Evolutionary conservation across 2,797 vertebrate species (phyloP).

Genomic region (Luscinia luscinia): DNA sequence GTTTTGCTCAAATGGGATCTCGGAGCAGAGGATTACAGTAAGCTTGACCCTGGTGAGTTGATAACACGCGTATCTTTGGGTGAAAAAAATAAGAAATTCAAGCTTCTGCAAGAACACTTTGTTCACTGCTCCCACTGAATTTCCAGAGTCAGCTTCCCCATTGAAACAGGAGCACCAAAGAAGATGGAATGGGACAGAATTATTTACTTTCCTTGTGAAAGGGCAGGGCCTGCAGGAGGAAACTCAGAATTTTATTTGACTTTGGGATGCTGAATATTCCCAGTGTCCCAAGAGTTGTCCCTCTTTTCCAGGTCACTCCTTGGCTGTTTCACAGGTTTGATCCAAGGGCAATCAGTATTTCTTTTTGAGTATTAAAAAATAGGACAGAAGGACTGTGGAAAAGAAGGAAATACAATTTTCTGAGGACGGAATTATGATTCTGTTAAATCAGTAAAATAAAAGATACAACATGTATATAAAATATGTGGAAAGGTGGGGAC

Average conservation of each 20-base stretch:
- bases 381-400: neutral
- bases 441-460: neutral
- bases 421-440: neutral
- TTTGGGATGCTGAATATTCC: neutral
- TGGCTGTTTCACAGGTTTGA: neutral
- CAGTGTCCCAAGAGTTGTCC: neutral
- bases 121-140: rapidly evolving
- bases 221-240: neutral
- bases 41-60: neutral
- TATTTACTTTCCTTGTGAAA: neutral
- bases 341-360: neutral
- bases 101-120: neutral
- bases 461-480: rapidly evolving
- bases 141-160: neutral
- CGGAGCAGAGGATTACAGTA: neutral
- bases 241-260: neutral
- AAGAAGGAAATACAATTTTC: neutral
- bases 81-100: neutral
- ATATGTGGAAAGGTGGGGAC: neutral
- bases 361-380: neutral
- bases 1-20: neutral
- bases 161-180: neutral
- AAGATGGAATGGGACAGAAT: neutral
- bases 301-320: neutral
- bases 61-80: neutral